Conservation (phyloP, 2,888 invertebrate genomes). For the Salpingus planirostris region DNA sequence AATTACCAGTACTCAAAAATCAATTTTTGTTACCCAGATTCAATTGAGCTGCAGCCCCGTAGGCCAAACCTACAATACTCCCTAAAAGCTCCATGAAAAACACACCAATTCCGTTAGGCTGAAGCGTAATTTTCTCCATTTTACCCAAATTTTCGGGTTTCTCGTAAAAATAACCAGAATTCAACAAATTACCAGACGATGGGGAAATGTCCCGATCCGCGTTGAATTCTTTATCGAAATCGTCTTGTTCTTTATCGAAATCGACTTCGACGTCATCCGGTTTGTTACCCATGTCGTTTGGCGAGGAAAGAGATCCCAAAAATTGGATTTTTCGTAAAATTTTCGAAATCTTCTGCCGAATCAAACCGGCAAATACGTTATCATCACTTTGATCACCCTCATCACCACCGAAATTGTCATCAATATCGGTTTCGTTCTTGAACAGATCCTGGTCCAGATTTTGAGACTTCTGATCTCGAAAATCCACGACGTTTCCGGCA, state of each 20-base stretch:
- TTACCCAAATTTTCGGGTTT: conserved; percentile 5
- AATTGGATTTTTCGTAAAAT: conserved; percentile 20
- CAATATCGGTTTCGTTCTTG: conserved; percentile 12
- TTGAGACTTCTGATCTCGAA: conserved; percentile 5
- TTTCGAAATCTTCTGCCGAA: conserved; percentile 22
- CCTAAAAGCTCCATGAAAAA: conserved; percentile 32
- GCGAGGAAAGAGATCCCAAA: conserved; percentile 14
- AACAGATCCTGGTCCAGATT: conserved; percentile 7
- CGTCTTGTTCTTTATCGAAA: conserved; percentile 14
- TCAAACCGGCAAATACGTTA: no score
- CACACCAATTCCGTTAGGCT: no score
- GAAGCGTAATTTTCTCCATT: no score
- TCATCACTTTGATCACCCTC: no score
- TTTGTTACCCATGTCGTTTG: no score
- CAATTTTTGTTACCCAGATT: no score
- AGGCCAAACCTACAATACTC: conserved; percentile 28
- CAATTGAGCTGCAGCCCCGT: conserved; percentile 28
- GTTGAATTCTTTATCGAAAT: conserved; percentile 15
- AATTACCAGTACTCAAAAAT: not conserved
- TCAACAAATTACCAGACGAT: not conserved
- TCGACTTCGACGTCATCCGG: no score
- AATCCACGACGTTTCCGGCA: conserved; percentile 19
- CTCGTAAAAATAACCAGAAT: conserved; percentile 5
- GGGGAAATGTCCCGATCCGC: conserved; percentile 3
- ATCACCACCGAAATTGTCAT: no score